phyloP scores from a whole-genome alignment of 2,113 vertebrate genomes.

The Tragelaphus buxtoni region DNA sequence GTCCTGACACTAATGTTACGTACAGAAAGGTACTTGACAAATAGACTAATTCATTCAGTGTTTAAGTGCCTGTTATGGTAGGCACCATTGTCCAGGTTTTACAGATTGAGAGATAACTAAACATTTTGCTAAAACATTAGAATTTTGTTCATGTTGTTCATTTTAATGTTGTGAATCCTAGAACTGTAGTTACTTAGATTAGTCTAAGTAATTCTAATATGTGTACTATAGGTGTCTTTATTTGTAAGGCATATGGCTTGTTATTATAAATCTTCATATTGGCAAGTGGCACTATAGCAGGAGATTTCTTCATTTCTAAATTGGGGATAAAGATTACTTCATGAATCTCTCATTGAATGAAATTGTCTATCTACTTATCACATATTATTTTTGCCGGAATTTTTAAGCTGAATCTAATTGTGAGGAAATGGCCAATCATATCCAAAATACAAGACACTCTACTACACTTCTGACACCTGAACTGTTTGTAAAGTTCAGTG shows the following conservation, averaged over 20 bases:
- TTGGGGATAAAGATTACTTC: not conserved
- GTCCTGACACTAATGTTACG: not conserved
- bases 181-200: not conserved
- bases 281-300: not conserved
- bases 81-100: not conserved
- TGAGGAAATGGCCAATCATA: not conserved
- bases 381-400: slow-evolving; percentile 15
- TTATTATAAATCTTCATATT: not conserved
- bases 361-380: not conserved
- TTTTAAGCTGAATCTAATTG: not conserved
- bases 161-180: not conserved
- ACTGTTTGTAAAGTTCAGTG: not conserved
- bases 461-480: not conserved
- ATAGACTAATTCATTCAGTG: not conserved
- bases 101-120: not conserved
- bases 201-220: not conserved
- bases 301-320: not conserved
- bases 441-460: not conserved
- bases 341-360: not conserved
- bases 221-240: not conserved
- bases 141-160: not conserved
- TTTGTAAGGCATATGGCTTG: not conserved
- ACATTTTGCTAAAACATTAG: not conserved
- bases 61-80: not conserved
- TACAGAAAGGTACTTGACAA: not conserved